Evolutionary conservation across 2,797 vertebrate species (phyloP).

Genomic region (Pseudochirops cupreus): DNA sequence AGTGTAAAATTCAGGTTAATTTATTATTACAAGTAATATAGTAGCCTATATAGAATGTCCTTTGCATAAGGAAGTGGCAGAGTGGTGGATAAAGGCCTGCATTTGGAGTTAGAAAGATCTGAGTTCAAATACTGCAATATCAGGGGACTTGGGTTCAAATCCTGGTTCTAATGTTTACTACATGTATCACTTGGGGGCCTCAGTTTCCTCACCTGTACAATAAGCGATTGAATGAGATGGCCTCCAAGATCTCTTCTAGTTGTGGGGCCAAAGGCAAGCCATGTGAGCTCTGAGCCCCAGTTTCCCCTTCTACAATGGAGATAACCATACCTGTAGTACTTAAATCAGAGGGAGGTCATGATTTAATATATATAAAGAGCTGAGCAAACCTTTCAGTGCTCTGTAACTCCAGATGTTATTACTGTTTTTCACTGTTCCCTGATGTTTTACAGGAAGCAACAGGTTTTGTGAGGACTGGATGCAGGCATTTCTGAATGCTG

Average conservation of each 20-base stretch:
- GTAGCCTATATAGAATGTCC: not conserved
- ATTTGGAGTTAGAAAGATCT: not conserved
- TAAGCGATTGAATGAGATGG: not conserved
- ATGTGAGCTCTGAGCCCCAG: not conserved
- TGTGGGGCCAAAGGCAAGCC: not conserved
- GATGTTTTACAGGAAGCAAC: constrained; percentile 91
- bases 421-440: constrained; percentile 46
- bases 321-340: not conserved
- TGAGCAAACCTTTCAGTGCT: not conserved
- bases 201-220: not conserved
- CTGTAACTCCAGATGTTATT: not conserved
- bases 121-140: not conserved
- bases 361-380: not conserved
- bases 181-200: not conserved
- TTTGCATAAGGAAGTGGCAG: not conserved
- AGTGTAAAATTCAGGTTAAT: not conserved
- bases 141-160: not conserved
- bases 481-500: constrained; percentile 93
- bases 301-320: not conserved
- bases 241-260: not conserved
- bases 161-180: not conserved
- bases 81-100: not conserved
- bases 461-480: constrained; percentile 98
- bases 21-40: not conserved
- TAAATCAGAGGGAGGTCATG: not conserved